Conservation (phyloP, 2,797 vertebrate species). For the Tinamus major region DNA sequence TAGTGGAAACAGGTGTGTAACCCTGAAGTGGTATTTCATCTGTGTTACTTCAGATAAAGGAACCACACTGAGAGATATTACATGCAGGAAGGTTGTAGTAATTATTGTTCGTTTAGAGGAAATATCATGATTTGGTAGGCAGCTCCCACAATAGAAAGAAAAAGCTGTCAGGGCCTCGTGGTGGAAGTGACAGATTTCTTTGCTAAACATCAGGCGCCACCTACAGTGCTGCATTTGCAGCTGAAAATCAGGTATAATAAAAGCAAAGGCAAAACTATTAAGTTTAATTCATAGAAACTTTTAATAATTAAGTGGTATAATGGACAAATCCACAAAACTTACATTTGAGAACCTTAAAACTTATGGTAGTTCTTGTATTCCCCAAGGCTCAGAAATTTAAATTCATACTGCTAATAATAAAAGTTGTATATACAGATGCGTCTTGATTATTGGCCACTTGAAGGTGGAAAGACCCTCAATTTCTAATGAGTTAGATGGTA, state of each 20-base stretch:
- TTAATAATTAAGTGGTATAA: neutral
- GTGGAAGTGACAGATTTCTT: neutral
- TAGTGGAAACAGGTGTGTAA: neutral
- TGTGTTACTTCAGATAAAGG: neutral
- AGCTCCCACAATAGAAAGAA: neutral
- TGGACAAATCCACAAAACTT: accelerated
- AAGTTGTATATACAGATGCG: neutral
- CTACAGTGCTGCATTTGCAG: conserved; percentile 44
- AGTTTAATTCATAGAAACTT: neutral
- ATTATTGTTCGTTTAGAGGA: neutral
- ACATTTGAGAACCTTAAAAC: neutral
- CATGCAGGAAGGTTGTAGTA: neutral
- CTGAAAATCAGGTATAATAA: neutral
- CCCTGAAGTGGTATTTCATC: neutral
- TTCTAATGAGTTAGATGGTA: neutral
- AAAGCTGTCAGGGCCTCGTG: accelerated
- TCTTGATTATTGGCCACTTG: neutral
- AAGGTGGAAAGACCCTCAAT: neutral
- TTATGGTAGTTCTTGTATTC: neutral
- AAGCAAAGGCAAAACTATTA: neutral
- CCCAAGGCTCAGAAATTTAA: neutral
- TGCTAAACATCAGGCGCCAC: conserved; percentile 21
- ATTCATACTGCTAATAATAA: neutral
- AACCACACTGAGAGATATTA: accelerated
- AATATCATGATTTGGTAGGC: neutral